Evolutionary conservation across 2,888 invertebrate genomes (phyloP).

Genomic region (Luffia ferchaultella): DNA sequence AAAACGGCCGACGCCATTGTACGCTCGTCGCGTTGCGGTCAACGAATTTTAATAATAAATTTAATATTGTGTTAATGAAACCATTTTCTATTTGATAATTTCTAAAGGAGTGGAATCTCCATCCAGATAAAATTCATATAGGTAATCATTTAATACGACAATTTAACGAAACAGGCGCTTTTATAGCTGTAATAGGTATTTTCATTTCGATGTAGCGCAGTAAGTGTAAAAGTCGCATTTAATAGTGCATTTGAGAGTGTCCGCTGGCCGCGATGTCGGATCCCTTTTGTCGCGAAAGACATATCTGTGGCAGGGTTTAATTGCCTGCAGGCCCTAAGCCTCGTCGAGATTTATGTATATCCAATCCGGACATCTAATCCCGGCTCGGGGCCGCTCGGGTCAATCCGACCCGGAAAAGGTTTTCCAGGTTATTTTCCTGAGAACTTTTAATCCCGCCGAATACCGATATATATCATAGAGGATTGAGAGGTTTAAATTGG

Average conservation of each 20-base stretch:
- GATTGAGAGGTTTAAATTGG: conserved; percentile 68
- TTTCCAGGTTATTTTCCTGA: conserved; percentile 67
- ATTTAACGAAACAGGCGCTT: too few relatives aligned
- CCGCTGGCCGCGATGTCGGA: conserved; percentile 7
- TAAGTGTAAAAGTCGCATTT: too few relatives aligned
- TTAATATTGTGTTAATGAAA: conserved; percentile 32
- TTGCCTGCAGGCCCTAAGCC: conserved; percentile 56
- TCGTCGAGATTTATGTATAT: conserved; percentile 62
- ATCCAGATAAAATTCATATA: too few relatives aligned
- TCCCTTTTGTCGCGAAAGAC: conserved; percentile 50
- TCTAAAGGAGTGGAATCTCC: too few relatives aligned
- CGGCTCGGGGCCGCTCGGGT: conserved; percentile 45
- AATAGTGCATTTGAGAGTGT: neutral
- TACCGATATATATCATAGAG: conserved; percentile 67
- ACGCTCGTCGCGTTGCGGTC: conserved; percentile 34
- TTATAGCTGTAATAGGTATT: too few relatives aligned
- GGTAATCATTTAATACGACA: too few relatives aligned
- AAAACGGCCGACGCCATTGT: conserved; percentile 42
- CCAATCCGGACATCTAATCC: conserved; percentile 63
- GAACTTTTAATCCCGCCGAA: conserved; percentile 66
- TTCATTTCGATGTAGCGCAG: too few relatives aligned
- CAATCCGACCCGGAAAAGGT: conserved; percentile 65
- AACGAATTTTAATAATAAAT: conserved; percentile 62
- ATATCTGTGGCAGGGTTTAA: conserved; percentile 55
- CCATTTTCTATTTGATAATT: too few relatives aligned